A percentile compares a stretch with the other conserved stretches of the same genome.
These are phyloP conservation scores for Betta splendens DNA, from an alignment of 2,797 vertebrate species.

Conservation along the genomic window DNA sequence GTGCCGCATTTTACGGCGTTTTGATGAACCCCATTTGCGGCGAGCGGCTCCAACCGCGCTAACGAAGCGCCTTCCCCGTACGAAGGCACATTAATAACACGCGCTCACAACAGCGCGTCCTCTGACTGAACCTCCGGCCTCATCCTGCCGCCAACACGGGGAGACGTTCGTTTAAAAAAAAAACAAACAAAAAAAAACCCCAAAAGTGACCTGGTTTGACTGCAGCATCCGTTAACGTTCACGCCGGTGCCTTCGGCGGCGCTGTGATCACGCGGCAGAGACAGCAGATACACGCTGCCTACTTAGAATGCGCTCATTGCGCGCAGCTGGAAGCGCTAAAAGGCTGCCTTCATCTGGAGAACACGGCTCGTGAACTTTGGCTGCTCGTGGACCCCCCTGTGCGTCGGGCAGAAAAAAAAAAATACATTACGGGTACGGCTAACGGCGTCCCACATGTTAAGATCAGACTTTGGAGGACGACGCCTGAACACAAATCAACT, in stretches of 20 bases:
- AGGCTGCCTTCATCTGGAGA: constrained; percentile 34
- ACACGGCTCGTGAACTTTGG: constrained; percentile 23
- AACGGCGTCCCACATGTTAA: not conserved
- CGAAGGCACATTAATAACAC: not conserved
- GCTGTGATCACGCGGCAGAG: constrained; percentile 30
- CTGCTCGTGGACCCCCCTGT: not conserved
- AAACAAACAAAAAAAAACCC: no score
- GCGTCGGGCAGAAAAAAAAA: constrained; percentile 1
- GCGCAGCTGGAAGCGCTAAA: constrained; percentile 50
- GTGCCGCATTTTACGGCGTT: not conserved
- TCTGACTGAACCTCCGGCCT: constrained; percentile 23
- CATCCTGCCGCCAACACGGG: constrained; percentile 5
- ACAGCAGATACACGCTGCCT: constrained; percentile 30
- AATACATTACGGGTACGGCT: constrained; percentile 5
- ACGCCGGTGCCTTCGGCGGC: constrained; percentile 15
- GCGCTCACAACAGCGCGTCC: not conserved
- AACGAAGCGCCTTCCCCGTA: not conserved
- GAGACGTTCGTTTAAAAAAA: constrained; percentile 25
- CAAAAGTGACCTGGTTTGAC: constrained; percentile 31
- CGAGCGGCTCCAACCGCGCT: not conserved
- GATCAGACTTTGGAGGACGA: not conserved
- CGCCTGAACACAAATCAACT: constrained; percentile 18
- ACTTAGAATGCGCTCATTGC: constrained; percentile 23
- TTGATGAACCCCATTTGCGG: not conserved
- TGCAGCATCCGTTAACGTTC: constrained; percentile 38